A percentile compares a stretch with the other conserved stretches of the same genome.
These are phyloP conservation scores for Semnornis frantzii DNA, from an alignment of 2,113 vertebrate genomes.

Conservation along the genomic window DNA sequence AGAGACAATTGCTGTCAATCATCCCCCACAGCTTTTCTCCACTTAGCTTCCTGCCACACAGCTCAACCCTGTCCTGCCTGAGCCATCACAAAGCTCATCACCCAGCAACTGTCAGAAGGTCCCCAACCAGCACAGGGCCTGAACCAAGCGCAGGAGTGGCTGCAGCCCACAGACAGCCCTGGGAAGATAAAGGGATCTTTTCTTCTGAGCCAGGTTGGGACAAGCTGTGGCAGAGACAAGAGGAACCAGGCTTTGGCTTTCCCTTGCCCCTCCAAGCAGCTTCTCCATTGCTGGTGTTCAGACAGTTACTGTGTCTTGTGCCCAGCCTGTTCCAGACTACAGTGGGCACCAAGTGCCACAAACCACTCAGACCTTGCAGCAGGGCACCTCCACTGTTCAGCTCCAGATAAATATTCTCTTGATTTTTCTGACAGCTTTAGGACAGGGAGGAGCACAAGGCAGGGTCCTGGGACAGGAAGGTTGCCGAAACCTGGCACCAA, in stretches of 20 bases:
- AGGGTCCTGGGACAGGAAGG: not conserved
- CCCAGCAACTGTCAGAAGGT: not conserved
- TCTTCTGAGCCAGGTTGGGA: not conserved
- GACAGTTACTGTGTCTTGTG: not conserved
- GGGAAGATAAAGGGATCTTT: not conserved
- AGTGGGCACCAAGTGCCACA: not conserved
- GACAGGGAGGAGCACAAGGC: not conserved
- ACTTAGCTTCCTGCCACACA: not conserved
- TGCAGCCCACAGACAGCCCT: not conserved
- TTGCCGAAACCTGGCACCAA: not conserved
- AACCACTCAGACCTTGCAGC: not conserved
- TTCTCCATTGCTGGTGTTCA: not conserved
- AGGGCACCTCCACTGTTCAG: not conserved
- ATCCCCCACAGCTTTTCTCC: not conserved
- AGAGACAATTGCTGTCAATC: constrained; percentile 33
- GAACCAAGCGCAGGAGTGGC: not conserved
- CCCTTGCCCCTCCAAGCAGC: not conserved
- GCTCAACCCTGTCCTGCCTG: not conserved
- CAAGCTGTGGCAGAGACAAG: not conserved
- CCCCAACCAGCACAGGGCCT: not conserved
- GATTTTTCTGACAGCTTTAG: not conserved
- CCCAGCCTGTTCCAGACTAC: not conserved
- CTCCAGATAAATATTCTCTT: not conserved
- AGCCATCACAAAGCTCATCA: not conserved
- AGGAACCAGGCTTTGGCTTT: not conserved